Evolutionary conservation across 1,140 invertebrate species (phyloP).

Genomic region (Bombus superbus): DNA sequence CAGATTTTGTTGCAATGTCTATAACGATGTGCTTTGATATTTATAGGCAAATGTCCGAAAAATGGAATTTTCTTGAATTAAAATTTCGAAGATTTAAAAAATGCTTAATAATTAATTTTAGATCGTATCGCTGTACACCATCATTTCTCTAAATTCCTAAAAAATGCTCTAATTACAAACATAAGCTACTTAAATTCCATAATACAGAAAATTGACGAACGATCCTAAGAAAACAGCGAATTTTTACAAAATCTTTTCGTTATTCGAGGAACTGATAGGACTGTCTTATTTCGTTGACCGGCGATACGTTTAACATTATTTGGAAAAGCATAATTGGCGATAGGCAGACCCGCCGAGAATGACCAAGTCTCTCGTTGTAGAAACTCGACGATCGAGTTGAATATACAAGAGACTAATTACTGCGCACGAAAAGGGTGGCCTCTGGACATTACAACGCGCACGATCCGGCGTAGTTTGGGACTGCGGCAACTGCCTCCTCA

Average conservation of each 20-base stretch:
- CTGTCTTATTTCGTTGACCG: too few species aligned
- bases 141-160: background rate
- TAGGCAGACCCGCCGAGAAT: background rate
- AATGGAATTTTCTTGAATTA: background rate
- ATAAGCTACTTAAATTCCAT: background rate
- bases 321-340: background rate
- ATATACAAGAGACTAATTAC: constrained; percentile 65
- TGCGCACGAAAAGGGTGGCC: constrained; percentile 62
- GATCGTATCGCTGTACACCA: too few species aligned
- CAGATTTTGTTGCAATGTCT: too few species aligned
- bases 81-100: background rate
- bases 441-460: constrained; percentile 21
- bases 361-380: background rate
- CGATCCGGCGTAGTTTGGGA: constrained; percentile 49
- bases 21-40: background rate
- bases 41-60: background rate
- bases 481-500: constrained; percentile 40
- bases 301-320: background rate
- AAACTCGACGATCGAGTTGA: background rate
- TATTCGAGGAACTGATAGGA: too few species aligned
- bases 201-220: background rate
- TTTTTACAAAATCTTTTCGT: background rate
- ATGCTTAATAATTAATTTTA: background rate
- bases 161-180: background rate
- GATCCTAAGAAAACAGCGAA: background rate